These are phyloP conservation scores for Chymomyza caudatula DNA, from an alignment of 2,888 invertebrate species.

Conservation along the genomic window DNA sequence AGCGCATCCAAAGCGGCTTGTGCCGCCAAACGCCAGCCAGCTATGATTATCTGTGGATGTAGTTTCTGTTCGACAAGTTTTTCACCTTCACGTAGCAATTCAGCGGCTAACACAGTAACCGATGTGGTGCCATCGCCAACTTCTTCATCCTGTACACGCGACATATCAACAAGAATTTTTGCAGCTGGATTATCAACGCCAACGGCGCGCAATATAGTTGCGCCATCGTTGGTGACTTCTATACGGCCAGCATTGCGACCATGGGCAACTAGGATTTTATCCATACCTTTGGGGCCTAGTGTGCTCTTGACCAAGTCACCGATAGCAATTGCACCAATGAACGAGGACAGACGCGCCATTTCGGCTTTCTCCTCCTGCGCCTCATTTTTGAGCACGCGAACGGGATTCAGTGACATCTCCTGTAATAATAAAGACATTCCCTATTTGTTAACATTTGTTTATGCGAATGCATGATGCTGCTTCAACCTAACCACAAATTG, in stretches of 20 bases:
- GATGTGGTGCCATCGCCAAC: slow-evolving; percentile 99
- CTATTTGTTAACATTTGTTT: slow-evolving; percentile 7
- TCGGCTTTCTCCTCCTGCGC: slow-evolving; percentile 99
- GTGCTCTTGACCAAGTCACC: slow-evolving; percentile 99
- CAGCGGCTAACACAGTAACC: slow-evolving; percentile 94
- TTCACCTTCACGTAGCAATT: slow-evolving; percentile 96
- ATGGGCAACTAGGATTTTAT: slow-evolving; percentile 90
- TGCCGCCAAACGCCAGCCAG: slow-evolving; percentile 95
- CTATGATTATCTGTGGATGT: slow-evolving; percentile 98
- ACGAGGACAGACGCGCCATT: slow-evolving; percentile 97
- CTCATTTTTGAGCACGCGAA: slow-evolving; percentile 95
- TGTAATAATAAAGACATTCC: slow-evolving; percentile 26
- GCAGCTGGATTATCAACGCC: slow-evolving; percentile 99
- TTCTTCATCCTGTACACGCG: slow-evolving; percentile 98
- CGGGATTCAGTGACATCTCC: slow-evolving; percentile 93
- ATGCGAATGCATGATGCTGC: slow-evolving; percentile 13
- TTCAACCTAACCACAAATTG: slow-evolving; percentile 56
- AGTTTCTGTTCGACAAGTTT: slow-evolving; percentile 94
- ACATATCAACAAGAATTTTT: slow-evolving; percentile 99
- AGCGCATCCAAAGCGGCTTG: slow-evolving; percentile 91
- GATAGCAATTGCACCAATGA: slow-evolving; percentile 98
- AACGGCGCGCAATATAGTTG: slow-evolving; percentile 96
- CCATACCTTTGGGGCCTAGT: slow-evolving; percentile 99
- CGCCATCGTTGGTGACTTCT: slow-evolving; percentile 99
- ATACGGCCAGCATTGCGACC: slow-evolving; percentile 90